phyloP scores from a whole-genome alignment of 2,888 invertebrate species.

The Punctoribates punctum region DNA sequence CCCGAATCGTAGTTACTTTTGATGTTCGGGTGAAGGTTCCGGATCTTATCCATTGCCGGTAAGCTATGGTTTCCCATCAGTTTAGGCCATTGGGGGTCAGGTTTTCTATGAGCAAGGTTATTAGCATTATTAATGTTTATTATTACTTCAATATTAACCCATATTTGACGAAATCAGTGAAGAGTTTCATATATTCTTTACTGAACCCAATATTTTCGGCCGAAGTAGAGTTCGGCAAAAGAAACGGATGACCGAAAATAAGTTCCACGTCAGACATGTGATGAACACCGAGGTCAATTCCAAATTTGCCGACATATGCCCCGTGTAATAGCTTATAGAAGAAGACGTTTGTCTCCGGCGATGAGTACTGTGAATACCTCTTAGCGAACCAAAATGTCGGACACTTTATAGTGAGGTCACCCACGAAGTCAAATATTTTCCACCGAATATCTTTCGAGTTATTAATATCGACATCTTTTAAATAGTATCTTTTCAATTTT shows the following conservation, averaged over 20 bases:
- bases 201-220: neutral
- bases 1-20: no score
- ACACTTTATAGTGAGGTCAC: constrained; percentile 7
- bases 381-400: constrained; percentile 30
- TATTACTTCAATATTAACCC: constrained; percentile 32
- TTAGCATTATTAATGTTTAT: no score
- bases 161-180: constrained; percentile 40
- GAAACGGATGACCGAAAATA: neutral
- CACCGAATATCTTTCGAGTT: neutral
- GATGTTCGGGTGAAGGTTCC: no score
- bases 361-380: neutral
- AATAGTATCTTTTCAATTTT: neutral
- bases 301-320: neutral
- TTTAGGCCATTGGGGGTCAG: no score
- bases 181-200: constrained; percentile 15
- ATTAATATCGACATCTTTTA: neutral
- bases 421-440: neutral
- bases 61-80: no score
- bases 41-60: no score
- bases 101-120: no score
- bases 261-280: neutral
- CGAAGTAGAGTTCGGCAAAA: neutral
- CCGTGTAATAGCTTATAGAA: neutral
- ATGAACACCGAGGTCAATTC: neutral
- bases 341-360: neutral